Evolutionary conservation across 2,797 vertebrate genomes (phyloP).

Genomic region (Phalloptychus januarius): DNA sequence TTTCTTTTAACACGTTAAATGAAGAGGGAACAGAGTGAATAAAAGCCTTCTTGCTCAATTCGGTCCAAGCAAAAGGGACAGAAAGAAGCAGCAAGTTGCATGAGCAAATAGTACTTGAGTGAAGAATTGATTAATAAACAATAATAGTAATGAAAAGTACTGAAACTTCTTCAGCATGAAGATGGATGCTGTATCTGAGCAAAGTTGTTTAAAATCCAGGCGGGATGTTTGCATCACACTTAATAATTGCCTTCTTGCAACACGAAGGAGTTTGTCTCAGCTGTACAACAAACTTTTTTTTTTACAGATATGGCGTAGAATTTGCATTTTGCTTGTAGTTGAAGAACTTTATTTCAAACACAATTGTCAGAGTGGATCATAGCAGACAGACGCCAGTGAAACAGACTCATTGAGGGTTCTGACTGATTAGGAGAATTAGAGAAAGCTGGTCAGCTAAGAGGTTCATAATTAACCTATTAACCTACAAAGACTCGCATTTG

Average conservation of each 20-base stretch:
- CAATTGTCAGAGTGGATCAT: no score
- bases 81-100: no score
- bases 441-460: slow-evolving; percentile 1
- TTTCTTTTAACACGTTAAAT: no score
- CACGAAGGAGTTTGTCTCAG: background rate
- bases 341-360: background rate
- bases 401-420: background rate
- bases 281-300: background rate
- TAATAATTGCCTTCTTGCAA: background rate
- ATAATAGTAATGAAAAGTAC: background rate
- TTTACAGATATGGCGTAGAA: background rate
- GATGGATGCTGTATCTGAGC: background rate
- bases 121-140: background rate
- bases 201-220: background rate
- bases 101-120: no score
- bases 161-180: background rate
- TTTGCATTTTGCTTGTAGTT: background rate
- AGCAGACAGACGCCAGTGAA: background rate
- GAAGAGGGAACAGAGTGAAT: no score
- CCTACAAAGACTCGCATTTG: background rate
- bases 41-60: no score
- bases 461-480: background rate
- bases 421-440: slow-evolving; percentile 3
- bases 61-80: no score
- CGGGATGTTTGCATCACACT: background rate